Base-by-base conservation (phyloP, 2,797 vertebrate genomes). In the Peromyscus aztecus region DNA sequence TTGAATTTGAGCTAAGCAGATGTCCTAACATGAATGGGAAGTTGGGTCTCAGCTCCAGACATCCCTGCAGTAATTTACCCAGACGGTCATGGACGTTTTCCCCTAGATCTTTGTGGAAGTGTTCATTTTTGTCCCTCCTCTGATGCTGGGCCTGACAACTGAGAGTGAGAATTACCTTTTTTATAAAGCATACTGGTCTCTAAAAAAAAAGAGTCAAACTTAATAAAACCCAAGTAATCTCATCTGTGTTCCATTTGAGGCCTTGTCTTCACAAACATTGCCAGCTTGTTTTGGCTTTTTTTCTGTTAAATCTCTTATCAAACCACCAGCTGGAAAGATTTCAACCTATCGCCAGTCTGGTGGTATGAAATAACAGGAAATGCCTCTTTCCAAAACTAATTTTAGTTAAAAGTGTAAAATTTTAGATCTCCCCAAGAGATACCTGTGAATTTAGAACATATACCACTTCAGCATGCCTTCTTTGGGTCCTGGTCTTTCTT, bases 331-430 rank as follows among this genome's bases (percentile, higher is more conserved):
- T 92, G 81, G 81, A 95, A 92, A 85, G 19, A 9, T 94, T 97
- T 95, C 81, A 96, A 49, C 93, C 57, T 89, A 61, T 97, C 63
- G 93, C 31, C 43, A 86, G 83, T 95, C 46, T 81, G 76, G 84
- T 96, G 90, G 57, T 95, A 84, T 87, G 40, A 90, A 97, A 92
- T 94, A 98, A 97, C 83, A 95, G 92, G 89, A 95, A 95, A 90
- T 49, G 2, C 12, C 65, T 69, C 82, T 95, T 89, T 96, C 89
- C 88, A 96, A 97, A 97, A 96, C 90, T 92, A 95, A 95, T 96
- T 85, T 90, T 31, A 84, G 27, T 82, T 76, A 95, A 88, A 96
- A 87, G 37, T 89, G 95, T 91, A 77, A 76, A 94, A 76, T n/a
- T 91, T 11, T 91, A 34, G 24, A 43, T 23, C 27, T 95, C 73